Conservation (phyloP, 53 echinoderm and acorn worm genomes). For the Echinarachnius parma region DNA sequence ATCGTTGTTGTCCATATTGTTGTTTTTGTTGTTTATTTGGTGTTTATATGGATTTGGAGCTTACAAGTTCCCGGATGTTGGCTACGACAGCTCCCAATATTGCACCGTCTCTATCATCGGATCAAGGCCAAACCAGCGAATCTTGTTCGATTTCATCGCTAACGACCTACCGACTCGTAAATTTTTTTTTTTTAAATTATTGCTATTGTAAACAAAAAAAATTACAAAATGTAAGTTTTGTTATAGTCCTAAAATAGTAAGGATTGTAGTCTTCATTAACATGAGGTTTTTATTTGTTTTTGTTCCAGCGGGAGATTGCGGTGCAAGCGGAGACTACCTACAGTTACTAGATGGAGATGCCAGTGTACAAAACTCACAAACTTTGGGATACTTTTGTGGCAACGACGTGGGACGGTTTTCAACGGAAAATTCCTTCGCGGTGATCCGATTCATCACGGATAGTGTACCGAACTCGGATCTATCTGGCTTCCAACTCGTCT, state of each 20-base stretch:
- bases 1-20: neutral
- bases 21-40: too few species aligned
- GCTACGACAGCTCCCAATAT: conserved; percentile 48
- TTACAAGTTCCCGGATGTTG: too few species aligned
- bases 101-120: conserved; percentile 67
- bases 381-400: conserved; percentile 56
- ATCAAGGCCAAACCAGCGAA: conserved; percentile 50
- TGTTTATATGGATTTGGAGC: too few species aligned
- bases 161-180: conserved; percentile 72
- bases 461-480: conserved; percentile 43
- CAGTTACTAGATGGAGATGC: conserved; percentile 39
- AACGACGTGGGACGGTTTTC: conserved; percentile 52
- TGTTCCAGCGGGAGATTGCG: conserved; percentile 29
- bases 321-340: conserved; percentile 29
- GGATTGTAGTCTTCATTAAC: neutral
- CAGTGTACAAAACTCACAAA: conserved; percentile 21
- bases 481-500: conserved; percentile 60
- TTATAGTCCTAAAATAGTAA: too few species aligned
- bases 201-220: too few species aligned
- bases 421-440: conserved; percentile 41
- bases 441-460: conserved; percentile 61
- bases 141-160: conserved; percentile 63
- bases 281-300: too few species aligned
- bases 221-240: too few species aligned
- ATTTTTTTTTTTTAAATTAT: too few species aligned